Conservation (phyloP, 2,888 invertebrate genomes). For the Cynaeus angustus region DNA sequence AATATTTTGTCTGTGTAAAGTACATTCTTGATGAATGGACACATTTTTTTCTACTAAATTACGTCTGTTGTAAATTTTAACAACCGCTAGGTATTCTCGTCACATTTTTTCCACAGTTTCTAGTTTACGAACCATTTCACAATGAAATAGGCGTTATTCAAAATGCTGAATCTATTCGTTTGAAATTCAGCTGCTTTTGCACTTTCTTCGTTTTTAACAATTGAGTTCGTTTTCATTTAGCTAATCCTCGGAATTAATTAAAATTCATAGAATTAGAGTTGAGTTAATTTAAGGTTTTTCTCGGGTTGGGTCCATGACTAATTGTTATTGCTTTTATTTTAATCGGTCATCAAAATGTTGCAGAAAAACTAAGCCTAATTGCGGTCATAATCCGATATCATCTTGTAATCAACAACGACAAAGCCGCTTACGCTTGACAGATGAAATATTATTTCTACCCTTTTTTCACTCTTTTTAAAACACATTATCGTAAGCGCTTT, state of each 20-base stretch:
- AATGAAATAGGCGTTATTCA: slow-evolving; percentile 37
- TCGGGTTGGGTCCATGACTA: slow-evolving; percentile 37
- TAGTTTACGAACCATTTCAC: slow-evolving; percentile 44
- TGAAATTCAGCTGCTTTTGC: slow-evolving; percentile 34
- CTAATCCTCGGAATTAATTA: slow-evolving; percentile 33
- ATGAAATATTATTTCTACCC: slow-evolving; percentile 42
- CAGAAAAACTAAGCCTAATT: slow-evolving; percentile 35
- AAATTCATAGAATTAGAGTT: slow-evolving; percentile 12
- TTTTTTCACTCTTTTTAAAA: slow-evolving; percentile 40
- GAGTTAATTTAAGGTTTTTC: slow-evolving; percentile 3
- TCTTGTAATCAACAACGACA: slow-evolving; percentile 42
- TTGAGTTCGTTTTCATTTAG: not conserved
- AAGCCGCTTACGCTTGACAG: slow-evolving; percentile 41
- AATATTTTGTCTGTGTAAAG: slow-evolving; percentile 35
- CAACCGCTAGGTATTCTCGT: slow-evolving; percentile 25
- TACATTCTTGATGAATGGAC: slow-evolving; percentile 25
- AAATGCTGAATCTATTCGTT: too few species aligned
- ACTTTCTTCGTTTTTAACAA: slow-evolving; percentile 17
- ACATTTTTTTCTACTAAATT: slow-evolving; percentile 30
- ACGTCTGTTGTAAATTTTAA: slow-evolving; percentile 34
- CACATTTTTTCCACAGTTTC: slow-evolving; percentile 33
- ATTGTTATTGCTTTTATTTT: slow-evolving; percentile 39
- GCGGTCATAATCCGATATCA: slow-evolving; percentile 44
- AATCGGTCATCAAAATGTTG: slow-evolving; percentile 24
- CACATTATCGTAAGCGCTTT: slow-evolving; percentile 38